phyloP scores from a whole-genome alignment of 2,797 vertebrate genomes.

The Avahi laniger region DNA sequence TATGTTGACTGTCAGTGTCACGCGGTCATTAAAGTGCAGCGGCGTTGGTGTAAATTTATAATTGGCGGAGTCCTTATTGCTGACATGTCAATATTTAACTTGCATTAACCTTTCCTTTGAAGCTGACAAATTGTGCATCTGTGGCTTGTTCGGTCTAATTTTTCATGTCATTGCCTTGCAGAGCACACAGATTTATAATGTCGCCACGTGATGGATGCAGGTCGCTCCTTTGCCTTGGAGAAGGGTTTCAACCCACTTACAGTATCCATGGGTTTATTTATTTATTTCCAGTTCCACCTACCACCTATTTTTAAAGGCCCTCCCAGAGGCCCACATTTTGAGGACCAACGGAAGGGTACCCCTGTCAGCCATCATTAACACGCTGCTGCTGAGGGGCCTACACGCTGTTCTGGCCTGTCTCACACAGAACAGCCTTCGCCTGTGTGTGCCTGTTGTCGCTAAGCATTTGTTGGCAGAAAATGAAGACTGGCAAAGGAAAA shows the following conservation, averaged over 20 bases:
- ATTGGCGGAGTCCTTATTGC: conserved; percentile 86
- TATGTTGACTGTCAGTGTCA: conserved; percentile 79
- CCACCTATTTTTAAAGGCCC: conserved; percentile 63
- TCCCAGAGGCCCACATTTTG: background rate
- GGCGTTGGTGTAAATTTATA: conserved; percentile 83
- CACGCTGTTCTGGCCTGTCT: background rate
- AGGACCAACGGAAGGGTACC: background rate
- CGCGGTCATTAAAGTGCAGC: conserved; percentile 81
- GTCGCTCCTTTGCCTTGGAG: conserved; percentile 77
- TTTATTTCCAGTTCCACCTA: conserved; percentile 69
- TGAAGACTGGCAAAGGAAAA: conserved; percentile 41
- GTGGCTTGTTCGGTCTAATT: conserved; percentile 84
- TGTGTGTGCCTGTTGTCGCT: conserved; percentile 46
- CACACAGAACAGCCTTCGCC: background rate
- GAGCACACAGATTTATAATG: conserved; percentile 85
- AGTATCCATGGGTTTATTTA: conserved; percentile 72
- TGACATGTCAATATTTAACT: conserved; percentile 90
- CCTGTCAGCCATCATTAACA: conserved; percentile 60
- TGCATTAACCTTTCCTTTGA: conserved; percentile 87
- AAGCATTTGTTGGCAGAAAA: conserved; percentile 57
- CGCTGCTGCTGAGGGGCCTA: background rate
- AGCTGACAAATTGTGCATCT: conserved; percentile 84
- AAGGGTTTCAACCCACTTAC: conserved; percentile 71
- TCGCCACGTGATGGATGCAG: conserved; percentile 81
- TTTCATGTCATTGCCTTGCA: conserved; percentile 85